Evolutionary conservation across 2,888 invertebrate species (phyloP).

Genomic region (Trissolcus japonicus): DNA sequence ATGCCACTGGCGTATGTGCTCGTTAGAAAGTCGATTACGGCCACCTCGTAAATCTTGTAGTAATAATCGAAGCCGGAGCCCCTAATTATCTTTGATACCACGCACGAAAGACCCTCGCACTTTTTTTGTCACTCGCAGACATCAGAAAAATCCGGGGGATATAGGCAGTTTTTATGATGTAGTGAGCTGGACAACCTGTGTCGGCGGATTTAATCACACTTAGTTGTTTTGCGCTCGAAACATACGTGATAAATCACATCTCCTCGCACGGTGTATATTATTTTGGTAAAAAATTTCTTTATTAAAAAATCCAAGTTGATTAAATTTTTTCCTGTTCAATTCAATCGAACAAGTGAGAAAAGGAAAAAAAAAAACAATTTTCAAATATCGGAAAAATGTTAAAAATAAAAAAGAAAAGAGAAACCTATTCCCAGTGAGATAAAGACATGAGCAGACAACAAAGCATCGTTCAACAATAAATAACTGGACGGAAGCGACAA

Average conservation of each 20-base stretch:
- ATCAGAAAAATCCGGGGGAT: slow-evolving; percentile 33
- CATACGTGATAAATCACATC: slow-evolving; percentile 38
- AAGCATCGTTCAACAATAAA: slow-evolving; percentile 13
- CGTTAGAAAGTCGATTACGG: slow-evolving; percentile 61
- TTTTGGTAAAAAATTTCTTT: slow-evolving; percentile 15
- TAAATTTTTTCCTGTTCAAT: slow-evolving; percentile 7
- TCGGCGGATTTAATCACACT: slow-evolving; percentile 38
- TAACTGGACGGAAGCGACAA: slow-evolving; percentile 23
- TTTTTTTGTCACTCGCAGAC: slow-evolving; percentile 45
- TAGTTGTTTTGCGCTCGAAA: slow-evolving; percentile 33
- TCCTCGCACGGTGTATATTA: slow-evolving; percentile 26
- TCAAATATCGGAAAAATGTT: too few species aligned
- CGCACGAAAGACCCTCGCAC: slow-evolving; percentile 18
- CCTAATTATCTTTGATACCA: slow-evolving; percentile 61
- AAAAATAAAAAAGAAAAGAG: not conserved
- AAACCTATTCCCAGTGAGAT: slow-evolving; percentile 1
- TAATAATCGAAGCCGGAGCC: slow-evolving; percentile 59
- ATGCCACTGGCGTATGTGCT: slow-evolving; percentile 49
- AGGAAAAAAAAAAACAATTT: too few species aligned
- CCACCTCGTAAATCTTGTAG: slow-evolving; percentile 60
- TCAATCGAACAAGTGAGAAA: too few species aligned
- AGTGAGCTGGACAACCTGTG: slow-evolving; percentile 18
- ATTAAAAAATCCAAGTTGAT: too few species aligned
- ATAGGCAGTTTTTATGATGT: slow-evolving; percentile 32
- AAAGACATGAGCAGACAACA: not conserved